A percentile compares a stretch with the other conserved stretches of the same genome.
phyloP scores from a whole-genome alignment of 2,113 vertebrate genomes.

The Aramus guarauna region DNA sequence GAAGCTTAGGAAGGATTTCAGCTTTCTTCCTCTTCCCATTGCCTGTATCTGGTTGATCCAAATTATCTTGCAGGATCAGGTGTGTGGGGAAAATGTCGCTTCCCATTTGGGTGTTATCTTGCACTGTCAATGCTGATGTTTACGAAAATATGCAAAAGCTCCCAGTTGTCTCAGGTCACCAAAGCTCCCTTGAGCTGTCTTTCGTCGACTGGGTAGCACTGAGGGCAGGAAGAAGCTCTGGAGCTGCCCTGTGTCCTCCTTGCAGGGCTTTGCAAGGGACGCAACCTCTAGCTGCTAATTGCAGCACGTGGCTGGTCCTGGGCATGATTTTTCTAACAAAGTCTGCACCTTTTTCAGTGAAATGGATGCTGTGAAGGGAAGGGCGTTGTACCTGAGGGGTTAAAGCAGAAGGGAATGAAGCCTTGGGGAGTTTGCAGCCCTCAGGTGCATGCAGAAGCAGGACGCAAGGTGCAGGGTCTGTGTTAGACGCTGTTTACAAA shows the following conservation, averaged over 20 bases:
- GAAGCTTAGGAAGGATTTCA: not conserved
- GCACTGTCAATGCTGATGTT: not conserved
- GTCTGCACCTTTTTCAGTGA: not conserved
- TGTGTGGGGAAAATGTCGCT: not conserved
- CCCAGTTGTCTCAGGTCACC: not conserved
- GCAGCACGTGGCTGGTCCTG: not conserved
- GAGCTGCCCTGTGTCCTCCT: not conserved
- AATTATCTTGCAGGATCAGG: not conserved
- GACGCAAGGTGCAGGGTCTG: not conserved
- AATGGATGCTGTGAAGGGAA: not conserved
- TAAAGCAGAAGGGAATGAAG: not conserved
- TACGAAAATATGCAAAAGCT: not conserved
- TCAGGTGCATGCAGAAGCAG: accelerated
- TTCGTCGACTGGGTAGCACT: not conserved
- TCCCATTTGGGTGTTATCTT: not conserved
- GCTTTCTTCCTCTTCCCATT: slow-evolving; percentile 17
- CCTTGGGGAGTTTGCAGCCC: not conserved
- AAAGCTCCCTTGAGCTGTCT: not conserved
- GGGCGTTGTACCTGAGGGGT: not conserved
- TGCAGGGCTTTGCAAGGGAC: not conserved
- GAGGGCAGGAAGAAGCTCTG: not conserved
- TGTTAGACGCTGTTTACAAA: not conserved
- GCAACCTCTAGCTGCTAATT: not conserved
- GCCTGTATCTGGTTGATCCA: not conserved
- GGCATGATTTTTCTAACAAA: not conserved